Evolutionary conservation across 2,888 invertebrate species (phyloP).

Genomic region (Melinaea menophilus): DNA sequence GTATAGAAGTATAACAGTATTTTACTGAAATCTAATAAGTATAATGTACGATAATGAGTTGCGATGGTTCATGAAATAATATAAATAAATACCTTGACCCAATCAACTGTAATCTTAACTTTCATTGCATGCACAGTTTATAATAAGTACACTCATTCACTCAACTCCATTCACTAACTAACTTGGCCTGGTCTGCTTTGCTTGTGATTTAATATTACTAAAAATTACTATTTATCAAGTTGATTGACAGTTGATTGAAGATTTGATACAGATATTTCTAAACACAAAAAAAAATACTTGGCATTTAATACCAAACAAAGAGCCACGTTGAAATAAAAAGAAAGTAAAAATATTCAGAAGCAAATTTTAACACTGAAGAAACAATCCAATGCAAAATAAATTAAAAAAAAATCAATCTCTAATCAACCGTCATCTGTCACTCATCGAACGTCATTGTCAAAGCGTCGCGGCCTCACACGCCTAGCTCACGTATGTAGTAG

Average conservation of each 20-base stretch:
- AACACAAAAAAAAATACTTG: not conserved
- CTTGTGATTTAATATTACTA: not conserved
- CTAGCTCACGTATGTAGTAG: constrained; percentile 52
- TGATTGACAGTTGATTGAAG: not conserved
- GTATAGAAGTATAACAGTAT: no score
- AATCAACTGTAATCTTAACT: constrained; percentile 44
- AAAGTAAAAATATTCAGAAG: not conserved
- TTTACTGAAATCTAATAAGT: no score
- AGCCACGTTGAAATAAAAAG: not conserved
- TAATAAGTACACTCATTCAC: constrained; percentile 24
- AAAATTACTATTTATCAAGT: not conserved
- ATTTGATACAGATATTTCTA: not conserved
- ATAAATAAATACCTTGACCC: constrained; percentile 61
- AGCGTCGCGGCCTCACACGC: constrained; percentile 9
- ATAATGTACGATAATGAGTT: constrained; percentile 24
- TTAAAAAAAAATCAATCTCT: not conserved
- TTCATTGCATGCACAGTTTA: constrained; percentile 38
- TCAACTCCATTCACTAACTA: constrained; percentile 28
- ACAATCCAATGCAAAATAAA: not conserved
- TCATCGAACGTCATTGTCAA: constrained; percentile 10
- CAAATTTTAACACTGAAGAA: not conserved
- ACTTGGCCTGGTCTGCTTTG: constrained; percentile 12
- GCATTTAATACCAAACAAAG: not conserved
- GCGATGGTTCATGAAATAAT: constrained; percentile 30
- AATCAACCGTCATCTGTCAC: constrained; percentile 7